Evolutionary conservation across 2,888 invertebrate genomes (phyloP).

Genomic region (Microdon myrmicae): DNA sequence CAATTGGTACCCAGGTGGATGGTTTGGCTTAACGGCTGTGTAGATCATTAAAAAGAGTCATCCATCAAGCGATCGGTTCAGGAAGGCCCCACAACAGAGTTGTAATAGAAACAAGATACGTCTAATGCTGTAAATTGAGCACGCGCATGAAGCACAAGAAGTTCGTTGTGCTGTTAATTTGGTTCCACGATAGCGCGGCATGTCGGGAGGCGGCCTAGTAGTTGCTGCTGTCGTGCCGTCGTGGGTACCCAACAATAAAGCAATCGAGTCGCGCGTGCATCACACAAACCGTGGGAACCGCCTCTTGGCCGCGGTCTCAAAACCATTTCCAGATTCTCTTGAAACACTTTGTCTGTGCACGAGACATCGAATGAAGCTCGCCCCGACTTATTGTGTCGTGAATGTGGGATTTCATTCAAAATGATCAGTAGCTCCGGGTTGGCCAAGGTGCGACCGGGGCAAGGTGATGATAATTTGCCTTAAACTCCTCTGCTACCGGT

Average conservation of each 20-base stretch:
- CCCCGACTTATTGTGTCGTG: neutral
- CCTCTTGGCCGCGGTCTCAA: conserved; percentile 54
- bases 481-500: conserved; percentile 30
- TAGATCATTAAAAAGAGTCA: too few species aligned
- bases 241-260: conserved; percentile 43
- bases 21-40: too few species aligned
- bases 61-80: conserved; percentile 1
- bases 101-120: conserved; percentile 41
- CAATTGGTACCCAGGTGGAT: too few species aligned
- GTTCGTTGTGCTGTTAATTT: conserved; percentile 25
- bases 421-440: conserved; percentile 28
- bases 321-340: conserved; percentile 53
- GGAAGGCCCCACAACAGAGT: conserved; percentile 9
- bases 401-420: neutral
- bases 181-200: too few species aligned
- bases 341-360: conserved; percentile 50
- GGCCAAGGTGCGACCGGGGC: conserved; percentile 24
- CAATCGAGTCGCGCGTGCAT: conserved; percentile 54
- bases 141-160: conserved; percentile 49
- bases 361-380: conserved; percentile 19
- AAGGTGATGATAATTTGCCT: conserved; percentile 38
- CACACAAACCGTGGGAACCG: conserved; percentile 55
- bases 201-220: conserved; percentile 24
- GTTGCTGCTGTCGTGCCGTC: conserved; percentile 25
- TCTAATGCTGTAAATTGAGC: conserved; percentile 50